These are phyloP conservation scores for Machimus atricapillus DNA, from an alignment of 2,888 invertebrate species.

Conservation along the genomic window DNA sequence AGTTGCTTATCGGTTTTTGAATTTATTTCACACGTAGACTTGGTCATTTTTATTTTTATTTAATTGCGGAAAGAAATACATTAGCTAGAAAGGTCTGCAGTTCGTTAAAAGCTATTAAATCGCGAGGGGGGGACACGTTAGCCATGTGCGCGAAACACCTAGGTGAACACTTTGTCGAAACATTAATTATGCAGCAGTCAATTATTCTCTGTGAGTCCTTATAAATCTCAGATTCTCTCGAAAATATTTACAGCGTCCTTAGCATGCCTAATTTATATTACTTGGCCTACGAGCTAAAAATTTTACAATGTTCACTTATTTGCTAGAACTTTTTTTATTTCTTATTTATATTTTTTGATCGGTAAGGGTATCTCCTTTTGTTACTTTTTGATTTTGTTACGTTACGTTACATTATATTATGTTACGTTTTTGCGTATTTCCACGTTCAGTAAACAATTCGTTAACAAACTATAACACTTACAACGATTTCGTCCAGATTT, in stretches of 20 bases:
- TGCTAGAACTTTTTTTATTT: neutral
- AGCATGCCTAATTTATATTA: neutral
- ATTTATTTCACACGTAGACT: neutral
- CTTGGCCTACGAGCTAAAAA: neutral
- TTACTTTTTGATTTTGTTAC: neutral
- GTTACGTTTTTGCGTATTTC: neutral
- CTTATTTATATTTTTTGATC: neutral
- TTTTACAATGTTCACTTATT: neutral
- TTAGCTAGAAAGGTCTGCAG: neutral
- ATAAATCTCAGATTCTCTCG: neutral
- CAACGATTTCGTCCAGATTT: slow-evolving; percentile 26
- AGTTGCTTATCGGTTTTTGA: neutral
- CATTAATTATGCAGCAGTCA: neutral
- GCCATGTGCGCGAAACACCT: neutral
- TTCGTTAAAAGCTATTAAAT: neutral
- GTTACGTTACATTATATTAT: neutral
- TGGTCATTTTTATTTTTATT: neutral
- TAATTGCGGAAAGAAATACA: neutral
- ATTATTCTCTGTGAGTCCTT: neutral
- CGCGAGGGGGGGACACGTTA: neutral
- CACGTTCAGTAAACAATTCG: neutral
- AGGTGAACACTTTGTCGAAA: neutral
- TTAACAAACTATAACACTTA: slow-evolving; percentile 18
- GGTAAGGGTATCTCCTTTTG: neutral
- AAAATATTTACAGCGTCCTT: neutral